These are phyloP conservation scores for Ranitomeya variabilis DNA, from an alignment of 2,113 vertebrate species.

Conservation along the genomic window DNA sequence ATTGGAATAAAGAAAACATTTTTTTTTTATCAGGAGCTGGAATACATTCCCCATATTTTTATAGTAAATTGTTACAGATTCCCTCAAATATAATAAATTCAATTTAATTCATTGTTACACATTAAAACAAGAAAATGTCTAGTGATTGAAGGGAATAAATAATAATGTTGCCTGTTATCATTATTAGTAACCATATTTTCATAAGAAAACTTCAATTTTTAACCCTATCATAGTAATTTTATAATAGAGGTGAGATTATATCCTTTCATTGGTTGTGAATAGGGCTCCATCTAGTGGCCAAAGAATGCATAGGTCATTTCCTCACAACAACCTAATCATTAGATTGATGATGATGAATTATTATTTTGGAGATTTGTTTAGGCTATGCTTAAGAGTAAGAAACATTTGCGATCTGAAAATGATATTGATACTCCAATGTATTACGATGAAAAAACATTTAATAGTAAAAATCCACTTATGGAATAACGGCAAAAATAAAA, in stretches of 20 bases:
- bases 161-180: background rate
- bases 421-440: too few species aligned
- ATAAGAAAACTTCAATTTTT: background rate
- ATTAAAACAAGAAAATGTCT: background rate
- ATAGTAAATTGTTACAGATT: background rate
- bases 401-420: too few species aligned
- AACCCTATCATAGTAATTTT: background rate
- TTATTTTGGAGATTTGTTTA: too few species aligned
- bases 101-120: background rate
- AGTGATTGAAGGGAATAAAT: background rate
- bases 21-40: too few species aligned
- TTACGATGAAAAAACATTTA: too few species aligned
- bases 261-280: background rate
- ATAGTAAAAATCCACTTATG: too few species aligned
- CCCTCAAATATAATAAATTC: background rate
- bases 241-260: too few species aligned
- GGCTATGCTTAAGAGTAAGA: too few species aligned
- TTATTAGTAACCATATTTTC: background rate
- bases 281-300: background rate
- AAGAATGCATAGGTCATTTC: background rate
- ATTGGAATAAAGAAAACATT: too few species aligned
- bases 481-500: too few species aligned
- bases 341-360: too few species aligned
- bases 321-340: background rate
- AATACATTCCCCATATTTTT: background rate